Evolutionary conservation across 1,140 invertebrate species (phyloP).

Genomic region (Capitella teleta): DNA sequence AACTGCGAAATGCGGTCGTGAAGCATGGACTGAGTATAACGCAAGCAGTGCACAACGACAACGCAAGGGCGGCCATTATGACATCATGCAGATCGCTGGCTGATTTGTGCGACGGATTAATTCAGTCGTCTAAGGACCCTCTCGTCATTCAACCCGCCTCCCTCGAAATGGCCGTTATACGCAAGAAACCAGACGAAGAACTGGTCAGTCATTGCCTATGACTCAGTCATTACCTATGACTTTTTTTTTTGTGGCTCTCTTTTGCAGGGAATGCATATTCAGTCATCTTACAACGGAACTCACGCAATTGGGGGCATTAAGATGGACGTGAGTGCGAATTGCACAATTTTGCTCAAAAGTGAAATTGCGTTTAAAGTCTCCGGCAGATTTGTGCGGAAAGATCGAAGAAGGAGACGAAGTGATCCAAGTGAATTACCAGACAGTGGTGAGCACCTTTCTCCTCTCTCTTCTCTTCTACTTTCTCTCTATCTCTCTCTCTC

Average conservation of each 20-base stretch:
- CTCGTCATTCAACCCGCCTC: constrained; percentile 76
- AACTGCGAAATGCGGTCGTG: constrained; percentile 58
- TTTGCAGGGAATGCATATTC: constrained; percentile 65
- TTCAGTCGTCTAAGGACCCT: constrained; percentile 75
- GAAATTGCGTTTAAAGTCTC: constrained; percentile 20
- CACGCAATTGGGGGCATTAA: constrained; percentile 78
- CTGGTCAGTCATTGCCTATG: constrained; percentile 41
- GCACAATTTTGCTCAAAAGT: not conserved
- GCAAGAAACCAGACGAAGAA: constrained; percentile 66
- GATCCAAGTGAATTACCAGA: constrained; percentile 82
- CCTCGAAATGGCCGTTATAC: constrained; percentile 71
- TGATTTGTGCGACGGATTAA: constrained; percentile 70
- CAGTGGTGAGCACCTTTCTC: constrained; percentile 54
- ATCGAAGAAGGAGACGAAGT: constrained; percentile 88
- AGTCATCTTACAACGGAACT: constrained; percentile 71
- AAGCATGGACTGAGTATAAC: constrained; percentile 72
- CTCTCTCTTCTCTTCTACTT: not conserved
- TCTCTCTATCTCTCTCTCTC: not conserved
- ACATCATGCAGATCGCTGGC: constrained; percentile 49
- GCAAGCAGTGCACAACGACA: constrained; percentile 71
- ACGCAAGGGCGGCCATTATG: constrained; percentile 50
- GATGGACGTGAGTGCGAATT: constrained; percentile 50
- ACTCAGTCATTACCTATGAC: not conserved
- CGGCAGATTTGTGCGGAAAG: constrained; percentile 64
- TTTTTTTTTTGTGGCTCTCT: constrained; percentile 2